Base-by-base conservation (phyloP, 1,140 invertebrate genomes). In the Ips nitidus region DNA sequence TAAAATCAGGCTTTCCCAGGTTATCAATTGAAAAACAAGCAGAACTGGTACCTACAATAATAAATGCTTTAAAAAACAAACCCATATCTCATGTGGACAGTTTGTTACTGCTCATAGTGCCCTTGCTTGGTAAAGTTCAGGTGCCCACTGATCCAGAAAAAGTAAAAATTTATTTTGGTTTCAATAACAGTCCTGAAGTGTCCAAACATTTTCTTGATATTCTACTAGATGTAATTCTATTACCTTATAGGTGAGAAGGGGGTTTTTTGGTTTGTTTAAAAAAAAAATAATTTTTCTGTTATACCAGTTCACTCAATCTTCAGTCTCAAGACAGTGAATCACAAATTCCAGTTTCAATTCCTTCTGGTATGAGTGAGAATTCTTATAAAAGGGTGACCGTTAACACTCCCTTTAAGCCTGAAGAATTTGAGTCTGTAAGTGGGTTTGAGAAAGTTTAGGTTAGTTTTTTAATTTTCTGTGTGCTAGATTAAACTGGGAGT, bases 1-100 rank as follows among this genome's bases (percentile, higher is more conserved):
- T 97, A 52, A 95, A 94, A 81, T 88, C 96, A 86, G 94, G 94
- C 22, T 97, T 89, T 84, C 93, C 94, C 1, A 82, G 94, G 70
- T 82, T 96, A 71, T 85, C 89, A 42, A 81, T 87, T 45, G 87
- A 89, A 8, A 88, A 91, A 74, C 94, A 95, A 81, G 84, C 88
- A 2, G 86, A 89, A 75, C 80, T 96, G 56, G 84, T 94, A 22
- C 90, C 94, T 37, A 83, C 85, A 68, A 76, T 98, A 58, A 82
- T 97, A 8, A 89, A 89, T 76, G 88, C 93, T 72, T 83, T 94
- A 37, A 90, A 93, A 75, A 88, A 89, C 55, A 94, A 93, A 80
- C 90, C 94, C 58, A 84, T 88, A 70, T 86, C 87, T 71, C 95
- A 98, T 82, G 91, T 95, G 81, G 93, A 97, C 76, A 92, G 91